These are phyloP conservation scores for Etheostoma spectabile DNA, from an alignment of 2,113 vertebrate species.

Conservation along the genomic window DNA sequence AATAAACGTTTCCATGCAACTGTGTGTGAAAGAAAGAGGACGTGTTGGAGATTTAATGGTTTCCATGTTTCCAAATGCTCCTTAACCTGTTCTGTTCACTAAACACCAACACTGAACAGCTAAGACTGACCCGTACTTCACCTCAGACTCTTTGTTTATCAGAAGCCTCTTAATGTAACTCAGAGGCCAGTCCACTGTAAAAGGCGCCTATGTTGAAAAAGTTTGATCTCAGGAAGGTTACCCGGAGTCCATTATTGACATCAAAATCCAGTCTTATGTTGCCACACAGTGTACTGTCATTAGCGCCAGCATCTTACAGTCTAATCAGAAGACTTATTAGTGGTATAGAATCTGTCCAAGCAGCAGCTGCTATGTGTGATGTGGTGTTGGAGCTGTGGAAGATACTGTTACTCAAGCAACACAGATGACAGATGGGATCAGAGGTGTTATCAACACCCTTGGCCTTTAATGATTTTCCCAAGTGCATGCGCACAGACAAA, in stretches of 20 bases:
- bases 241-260: constrained; percentile 2
- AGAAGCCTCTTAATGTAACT: constrained; percentile 42
- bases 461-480: constrained; percentile 52
- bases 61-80: constrained; percentile 24
- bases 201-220: constrained; percentile 7
- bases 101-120: neutral
- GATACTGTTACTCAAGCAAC: constrained; percentile 73
- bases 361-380: constrained; percentile 72
- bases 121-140: constrained; percentile 42
- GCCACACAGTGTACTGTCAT: constrained; percentile 41
- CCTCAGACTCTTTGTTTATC: constrained; percentile 26
- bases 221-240: neutral
- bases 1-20: constrained; percentile 47
- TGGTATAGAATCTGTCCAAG: constrained; percentile 42
- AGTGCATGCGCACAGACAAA: constrained; percentile 23
- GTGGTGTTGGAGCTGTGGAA: constrained; percentile 46
- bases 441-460: constrained; percentile 71
- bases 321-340: constrained; percentile 68
- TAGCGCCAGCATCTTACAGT: constrained; percentile 47
- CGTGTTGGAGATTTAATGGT: constrained; percentile 30
- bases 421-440: constrained; percentile 72
- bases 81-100: constrained; percentile 20
- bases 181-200: constrained; percentile 6
- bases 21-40: constrained; percentile 3
- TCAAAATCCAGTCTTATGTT: constrained; percentile 27